These are phyloP conservation scores for Coluber constrictor DNA, from an alignment of 2,797 vertebrate genomes.

Conservation along the genomic window DNA sequence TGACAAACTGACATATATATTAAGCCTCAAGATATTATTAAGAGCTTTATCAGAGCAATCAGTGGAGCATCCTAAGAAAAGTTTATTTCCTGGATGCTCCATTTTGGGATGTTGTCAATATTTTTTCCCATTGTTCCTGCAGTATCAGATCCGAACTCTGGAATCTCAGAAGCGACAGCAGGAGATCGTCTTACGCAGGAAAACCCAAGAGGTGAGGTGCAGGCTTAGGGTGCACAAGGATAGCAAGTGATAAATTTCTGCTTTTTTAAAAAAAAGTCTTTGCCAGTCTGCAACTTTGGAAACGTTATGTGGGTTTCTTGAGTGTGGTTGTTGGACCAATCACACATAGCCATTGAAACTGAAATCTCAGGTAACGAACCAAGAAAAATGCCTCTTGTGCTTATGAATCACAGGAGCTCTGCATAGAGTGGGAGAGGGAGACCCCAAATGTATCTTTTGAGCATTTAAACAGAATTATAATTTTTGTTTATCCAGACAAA, in stretches of 20 bases:
- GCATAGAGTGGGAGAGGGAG: neutral
- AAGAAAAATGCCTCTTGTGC: neutral
- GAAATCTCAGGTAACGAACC: neutral
- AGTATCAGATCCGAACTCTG: conserved; percentile 95
- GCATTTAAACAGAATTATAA: neutral
- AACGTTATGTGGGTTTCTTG: neutral
- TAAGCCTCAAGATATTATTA: neutral
- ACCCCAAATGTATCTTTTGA: neutral
- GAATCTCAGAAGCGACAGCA: conserved; percentile 97
- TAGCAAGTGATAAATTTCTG: neutral
- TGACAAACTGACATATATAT: too few species aligned
- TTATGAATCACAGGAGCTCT: neutral
- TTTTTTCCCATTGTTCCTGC: neutral
- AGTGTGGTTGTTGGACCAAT: neutral
- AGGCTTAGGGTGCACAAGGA: accelerated
- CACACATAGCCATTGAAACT: neutral
- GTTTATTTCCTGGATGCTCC: neutral
- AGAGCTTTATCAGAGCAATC: neutral
- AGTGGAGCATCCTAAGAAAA: neutral
- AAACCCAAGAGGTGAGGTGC: conserved; percentile 87
- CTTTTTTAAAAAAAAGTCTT: neutral
- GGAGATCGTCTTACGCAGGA: conserved; percentile 90
- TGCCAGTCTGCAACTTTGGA: neutral
- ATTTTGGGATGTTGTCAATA: neutral
- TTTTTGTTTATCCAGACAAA: neutral